Evolutionary conservation across 2,797 vertebrate species (phyloP).

Genomic region (Rhinichthys osculus): DNA sequence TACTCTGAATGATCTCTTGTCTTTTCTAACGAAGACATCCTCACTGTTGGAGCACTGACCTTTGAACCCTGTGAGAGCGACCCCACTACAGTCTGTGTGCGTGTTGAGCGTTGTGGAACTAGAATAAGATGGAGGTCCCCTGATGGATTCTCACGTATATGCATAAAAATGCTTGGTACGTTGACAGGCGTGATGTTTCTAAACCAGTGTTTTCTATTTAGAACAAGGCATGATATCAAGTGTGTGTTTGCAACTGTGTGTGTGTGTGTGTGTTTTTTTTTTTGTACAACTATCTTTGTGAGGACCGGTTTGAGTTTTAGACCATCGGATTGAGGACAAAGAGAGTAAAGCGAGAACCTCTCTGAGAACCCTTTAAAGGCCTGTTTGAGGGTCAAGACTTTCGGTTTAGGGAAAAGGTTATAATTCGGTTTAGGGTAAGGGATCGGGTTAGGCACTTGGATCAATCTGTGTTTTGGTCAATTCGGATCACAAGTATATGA

Average conservation of each 20-base stretch:
- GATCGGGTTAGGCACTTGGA: background rate
- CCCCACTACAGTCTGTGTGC: conserved; percentile 10
- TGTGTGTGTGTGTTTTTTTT: background rate
- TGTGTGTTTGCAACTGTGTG: background rate
- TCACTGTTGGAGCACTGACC: conserved; percentile 28
- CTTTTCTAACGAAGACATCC: conserved; percentile 25
- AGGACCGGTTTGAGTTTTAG: background rate
- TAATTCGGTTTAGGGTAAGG: too few species aligned
- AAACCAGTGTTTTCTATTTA: conserved; percentile 16
- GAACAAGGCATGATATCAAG: background rate
- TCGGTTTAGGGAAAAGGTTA: background rate
- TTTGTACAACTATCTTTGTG: background rate
- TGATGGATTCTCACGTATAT: conserved; percentile 50
- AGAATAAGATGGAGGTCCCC: conserved; percentile 38
- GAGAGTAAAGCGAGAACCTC: background rate
- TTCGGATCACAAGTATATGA: too few species aligned
- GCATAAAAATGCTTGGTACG: conserved; percentile 56
- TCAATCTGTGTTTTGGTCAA: too few species aligned
- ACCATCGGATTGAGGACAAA: background rate
- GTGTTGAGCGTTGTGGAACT: conserved; percentile 11
- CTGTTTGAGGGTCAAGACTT: background rate
- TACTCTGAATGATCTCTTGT: background rate
- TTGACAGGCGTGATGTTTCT: conserved; percentile 11
- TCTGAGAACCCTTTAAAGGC: background rate
- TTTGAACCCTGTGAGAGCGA: conserved; percentile 29